Base-by-base conservation (phyloP, 2,888 invertebrate genomes). In the Leucophenga maculata region DNA sequence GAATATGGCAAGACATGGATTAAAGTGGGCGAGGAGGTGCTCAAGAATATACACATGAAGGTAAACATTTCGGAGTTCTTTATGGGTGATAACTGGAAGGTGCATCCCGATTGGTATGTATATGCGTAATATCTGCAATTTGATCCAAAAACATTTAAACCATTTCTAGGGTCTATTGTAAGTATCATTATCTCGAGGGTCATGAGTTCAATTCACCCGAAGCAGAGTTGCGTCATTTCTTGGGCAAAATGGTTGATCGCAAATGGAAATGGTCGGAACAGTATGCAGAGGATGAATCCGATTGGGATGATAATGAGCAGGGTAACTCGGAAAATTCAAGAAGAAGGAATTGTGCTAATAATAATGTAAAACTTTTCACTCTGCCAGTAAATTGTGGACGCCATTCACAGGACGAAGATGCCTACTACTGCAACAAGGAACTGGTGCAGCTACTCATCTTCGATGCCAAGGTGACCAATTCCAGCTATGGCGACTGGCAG, bases 391-490 rank as follows among this genome's bases (percentile, higher is more conserved):
- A 93, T 77, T 94, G 94, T 79, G 92, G 92, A 1, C 89, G 90
- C 48, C 91, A 91, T 66, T 91, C 91, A 0, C 87, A 93, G 0
- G 90, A 90, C 0, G 91, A 91, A 77, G 92, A 94, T 73, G 94
- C 93, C 76, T 95, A 95, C 85, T 95, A 94, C 77, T 95, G 95
- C 86, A 94, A 96, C 84, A 93, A 93, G 83, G 95, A 97, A 79
- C 89, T 97, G 52, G 93, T 97, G 57, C 93, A 96, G 78, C 91
- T 95, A 72, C 88, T 97, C 32, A 93, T 97, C 8, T 97, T 97
- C 86, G 97, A 97, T 84, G 97, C 97, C 0, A 94, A 94, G 86
- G 88, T 92, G 0, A 90, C 92, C 0, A 89, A 90, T n/a, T 91
- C 90, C 0, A 92, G 91, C 77, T 92, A 92, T 77, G 89, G 90